Conservation (phyloP, 2,113 vertebrate species). For the Halcyon senegalensis region DNA sequence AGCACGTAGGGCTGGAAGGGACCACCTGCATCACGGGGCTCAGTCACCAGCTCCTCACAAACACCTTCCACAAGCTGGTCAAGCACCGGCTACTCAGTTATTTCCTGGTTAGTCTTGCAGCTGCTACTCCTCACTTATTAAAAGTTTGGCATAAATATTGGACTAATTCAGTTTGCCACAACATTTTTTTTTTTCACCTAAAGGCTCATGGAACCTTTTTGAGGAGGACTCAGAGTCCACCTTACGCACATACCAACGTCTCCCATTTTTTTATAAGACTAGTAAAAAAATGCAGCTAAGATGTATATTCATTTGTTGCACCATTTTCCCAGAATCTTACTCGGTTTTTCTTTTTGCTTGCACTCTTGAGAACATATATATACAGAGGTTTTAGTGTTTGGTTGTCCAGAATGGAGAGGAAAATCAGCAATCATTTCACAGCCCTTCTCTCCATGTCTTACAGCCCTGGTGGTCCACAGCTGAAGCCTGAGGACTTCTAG, state of each 20-base stretch:
- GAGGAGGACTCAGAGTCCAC: not conserved
- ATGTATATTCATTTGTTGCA: not conserved
- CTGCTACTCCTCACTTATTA: not conserved
- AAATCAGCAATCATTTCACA: not conserved
- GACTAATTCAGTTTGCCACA: not conserved
- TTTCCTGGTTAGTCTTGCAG: slow-evolving; percentile 33
- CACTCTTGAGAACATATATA: not conserved
- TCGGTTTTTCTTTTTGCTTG: not conserved
- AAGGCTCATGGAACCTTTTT: not conserved
- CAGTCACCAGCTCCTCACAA: slow-evolving; percentile 45
- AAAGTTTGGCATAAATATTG: not conserved
- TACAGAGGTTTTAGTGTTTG: not conserved
- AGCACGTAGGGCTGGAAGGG: not conserved
- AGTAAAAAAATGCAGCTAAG: not conserved
- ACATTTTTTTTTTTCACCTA: not conserved
- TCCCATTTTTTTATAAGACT: not conserved
- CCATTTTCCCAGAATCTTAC: not conserved
- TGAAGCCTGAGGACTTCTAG: not conserved
- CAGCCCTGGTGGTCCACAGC: not conserved
- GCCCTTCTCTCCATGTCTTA: not conserved
- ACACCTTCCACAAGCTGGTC: slow-evolving; percentile 47
- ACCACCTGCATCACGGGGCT: not conserved
- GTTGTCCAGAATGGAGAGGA: not conserved
- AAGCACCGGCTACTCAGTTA: not conserved
- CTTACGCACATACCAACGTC: accelerated